Evolutionary conservation across 2,888 invertebrate species (phyloP).

Genomic region (Petrolisthes cinctipes): DNA sequence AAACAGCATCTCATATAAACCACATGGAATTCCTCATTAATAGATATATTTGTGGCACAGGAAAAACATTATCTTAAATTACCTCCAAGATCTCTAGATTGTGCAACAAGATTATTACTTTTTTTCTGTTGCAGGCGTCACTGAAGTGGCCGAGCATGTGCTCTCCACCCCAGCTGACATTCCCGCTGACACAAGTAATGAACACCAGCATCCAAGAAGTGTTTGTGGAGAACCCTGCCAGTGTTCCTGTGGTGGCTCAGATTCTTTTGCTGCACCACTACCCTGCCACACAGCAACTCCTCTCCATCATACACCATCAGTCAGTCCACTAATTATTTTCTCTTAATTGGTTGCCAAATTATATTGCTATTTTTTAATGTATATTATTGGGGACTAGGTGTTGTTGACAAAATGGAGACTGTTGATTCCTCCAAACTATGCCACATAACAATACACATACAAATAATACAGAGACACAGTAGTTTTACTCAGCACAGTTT

Average conservation of each 20-base stretch:
- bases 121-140: conserved; percentile 42
- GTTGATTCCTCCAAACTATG: too few species aligned
- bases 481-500: too few species aligned
- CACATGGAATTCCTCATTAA: too few species aligned
- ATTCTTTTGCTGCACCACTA: conserved; percentile 80
- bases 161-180: conserved; percentile 72
- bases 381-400: background rate
- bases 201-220: conserved; percentile 78
- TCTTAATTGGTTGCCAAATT: background rate
- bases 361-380: background rate
- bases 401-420: background rate
- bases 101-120: too few species aligned
- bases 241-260: conserved; percentile 79
- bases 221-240: conserved; percentile 81
- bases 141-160: conserved; percentile 57
- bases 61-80: too few species aligned
- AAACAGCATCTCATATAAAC: too few species aligned
- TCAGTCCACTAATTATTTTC: conserved; percentile 40
- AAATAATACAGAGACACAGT: too few species aligned
- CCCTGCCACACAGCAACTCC: conserved; percentile 74
- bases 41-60: too few species aligned
- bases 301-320: conserved; percentile 58
- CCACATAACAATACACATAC: too few species aligned
- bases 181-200: conserved; percentile 82
- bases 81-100: too few species aligned